Evolutionary conservation across 1,140 invertebrate genomes (phyloP).

Genomic region (Meteorus sp.): DNA sequence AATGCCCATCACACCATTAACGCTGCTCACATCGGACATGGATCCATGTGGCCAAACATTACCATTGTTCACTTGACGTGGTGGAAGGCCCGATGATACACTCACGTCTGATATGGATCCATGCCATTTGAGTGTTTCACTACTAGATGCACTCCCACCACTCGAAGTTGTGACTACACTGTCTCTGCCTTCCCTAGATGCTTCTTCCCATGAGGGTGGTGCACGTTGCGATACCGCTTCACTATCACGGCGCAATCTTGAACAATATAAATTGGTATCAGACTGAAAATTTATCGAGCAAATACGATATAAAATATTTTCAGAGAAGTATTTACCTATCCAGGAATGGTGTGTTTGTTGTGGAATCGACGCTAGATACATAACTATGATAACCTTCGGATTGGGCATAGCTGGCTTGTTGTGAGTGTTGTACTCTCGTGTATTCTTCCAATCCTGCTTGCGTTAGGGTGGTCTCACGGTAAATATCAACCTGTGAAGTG

Average conservation of each 20-base stretch:
- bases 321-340: conserved; percentile 62
- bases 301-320: background rate
- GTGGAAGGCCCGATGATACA: conserved; percentile 61
- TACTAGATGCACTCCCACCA: conserved; percentile 72
- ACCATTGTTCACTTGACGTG: conserved; percentile 37
- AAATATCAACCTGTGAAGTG: conserved; percentile 47
- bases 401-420: conserved; percentile 77
- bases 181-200: conserved; percentile 63
- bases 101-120: conserved; percentile 78
- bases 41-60: conserved; percentile 53
- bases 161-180: conserved; percentile 71
- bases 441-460: conserved; percentile 75
- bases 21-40: conserved; percentile 50
- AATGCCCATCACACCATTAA: conserved; percentile 34
- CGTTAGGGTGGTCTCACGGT: conserved; percentile 57
- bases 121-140: conserved; percentile 82
- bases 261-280: conserved; percentile 7
- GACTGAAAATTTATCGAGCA: background rate
- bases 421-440: conserved; percentile 71
- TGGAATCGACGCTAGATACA: conserved; percentile 78
- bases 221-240: conserved; percentile 62
- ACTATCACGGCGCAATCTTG: conserved; percentile 63
- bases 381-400: conserved; percentile 83
- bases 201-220: conserved; percentile 57
- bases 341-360: conserved; percentile 75